A percentile compares a stretch with the other conserved stretches of the same genome.
Evolutionary conservation across 2,888 invertebrate species (phyloP).

Genomic region (Netelia virgata): DNA sequence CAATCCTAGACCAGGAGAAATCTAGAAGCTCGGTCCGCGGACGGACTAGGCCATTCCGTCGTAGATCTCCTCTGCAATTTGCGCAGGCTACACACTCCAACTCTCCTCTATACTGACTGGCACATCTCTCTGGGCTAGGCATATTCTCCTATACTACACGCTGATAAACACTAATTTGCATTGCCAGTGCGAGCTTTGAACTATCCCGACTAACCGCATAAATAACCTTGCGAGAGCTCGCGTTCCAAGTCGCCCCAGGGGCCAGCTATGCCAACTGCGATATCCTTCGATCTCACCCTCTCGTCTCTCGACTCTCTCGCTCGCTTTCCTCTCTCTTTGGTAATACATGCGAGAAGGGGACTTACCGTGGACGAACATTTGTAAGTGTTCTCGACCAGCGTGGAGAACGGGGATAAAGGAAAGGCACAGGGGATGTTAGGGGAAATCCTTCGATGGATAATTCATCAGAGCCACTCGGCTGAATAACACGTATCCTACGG

Average conservation of each 20-base stretch:
- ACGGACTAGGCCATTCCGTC: slow-evolving; percentile 70
- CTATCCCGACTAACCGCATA: slow-evolving; percentile 70
- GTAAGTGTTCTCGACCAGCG: slow-evolving; percentile 22
- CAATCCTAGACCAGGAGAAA: slow-evolving; percentile 3
- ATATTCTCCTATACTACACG: slow-evolving; percentile 13
- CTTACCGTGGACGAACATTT: slow-evolving; percentile 20
- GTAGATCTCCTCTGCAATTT: slow-evolving; percentile 70
- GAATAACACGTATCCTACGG: slow-evolving; percentile 38
- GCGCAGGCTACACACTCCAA: slow-evolving; percentile 28
- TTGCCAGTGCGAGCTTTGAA: slow-evolving; percentile 71
- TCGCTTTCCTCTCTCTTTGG: slow-evolving; percentile 1
- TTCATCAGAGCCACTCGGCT: slow-evolving; percentile 54
- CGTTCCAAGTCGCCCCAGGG: slow-evolving; percentile 41
- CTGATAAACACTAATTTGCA: slow-evolving; percentile 78
- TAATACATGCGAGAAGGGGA: slow-evolving; percentile 32
- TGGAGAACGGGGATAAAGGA: slow-evolving; percentile 17
- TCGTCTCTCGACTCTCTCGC: slow-evolving; percentile 3
- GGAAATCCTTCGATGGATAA: slow-evolving; percentile 59
- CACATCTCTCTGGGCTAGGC: slow-evolving; percentile 48
- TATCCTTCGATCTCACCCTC: slow-evolving; percentile 38
- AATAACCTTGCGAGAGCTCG: slow-evolving; percentile 67
- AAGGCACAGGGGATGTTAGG: neutral
- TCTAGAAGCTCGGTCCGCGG: slow-evolving; percentile 61
- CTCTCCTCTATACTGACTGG: slow-evolving; percentile 17
- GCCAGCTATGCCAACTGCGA: slow-evolving; percentile 9